These are phyloP conservation scores for Cariama cristata DNA, from an alignment of 2,113 vertebrate species.

Conservation along the genomic window DNA sequence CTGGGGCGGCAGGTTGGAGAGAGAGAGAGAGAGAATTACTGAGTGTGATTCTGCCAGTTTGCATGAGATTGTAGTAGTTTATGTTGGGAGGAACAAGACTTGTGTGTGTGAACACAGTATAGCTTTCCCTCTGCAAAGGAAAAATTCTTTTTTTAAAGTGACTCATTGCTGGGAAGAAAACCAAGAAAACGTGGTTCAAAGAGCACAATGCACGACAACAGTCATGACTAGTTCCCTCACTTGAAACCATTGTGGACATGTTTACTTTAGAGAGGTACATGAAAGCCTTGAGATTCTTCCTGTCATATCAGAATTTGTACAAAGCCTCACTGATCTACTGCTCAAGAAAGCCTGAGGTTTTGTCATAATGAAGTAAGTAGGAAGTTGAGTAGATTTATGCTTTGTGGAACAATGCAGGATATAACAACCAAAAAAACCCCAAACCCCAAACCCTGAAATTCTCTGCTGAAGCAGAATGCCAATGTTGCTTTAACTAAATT, in stretches of 20 bases:
- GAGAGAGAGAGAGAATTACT: neutral
- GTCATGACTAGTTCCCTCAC: neutral
- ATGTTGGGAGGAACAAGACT: neutral
- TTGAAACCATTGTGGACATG: neutral
- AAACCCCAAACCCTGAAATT: neutral
- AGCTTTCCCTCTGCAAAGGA: neutral
- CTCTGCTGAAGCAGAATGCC: neutral
- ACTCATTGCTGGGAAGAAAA: neutral
- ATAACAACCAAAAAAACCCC: neutral
- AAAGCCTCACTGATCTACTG: neutral
- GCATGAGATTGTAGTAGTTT: neutral
- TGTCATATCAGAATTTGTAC: neutral
- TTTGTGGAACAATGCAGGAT: neutral
- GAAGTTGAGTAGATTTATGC: neutral
- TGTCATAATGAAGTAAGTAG: neutral
- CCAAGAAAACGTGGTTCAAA: neutral
- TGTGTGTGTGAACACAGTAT: neutral
- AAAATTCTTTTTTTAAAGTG: neutral
- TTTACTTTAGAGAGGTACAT: neutral
- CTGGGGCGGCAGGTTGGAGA: rapidly evolving
- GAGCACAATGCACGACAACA: neutral
- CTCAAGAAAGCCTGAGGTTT: neutral
- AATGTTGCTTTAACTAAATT: neutral
- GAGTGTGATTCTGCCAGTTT: neutral
- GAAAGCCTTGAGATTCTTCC: neutral